These are phyloP conservation scores for Hypotaenidia okinawae DNA, from an alignment of 2,797 vertebrate genomes.

Conservation along the genomic window DNA sequence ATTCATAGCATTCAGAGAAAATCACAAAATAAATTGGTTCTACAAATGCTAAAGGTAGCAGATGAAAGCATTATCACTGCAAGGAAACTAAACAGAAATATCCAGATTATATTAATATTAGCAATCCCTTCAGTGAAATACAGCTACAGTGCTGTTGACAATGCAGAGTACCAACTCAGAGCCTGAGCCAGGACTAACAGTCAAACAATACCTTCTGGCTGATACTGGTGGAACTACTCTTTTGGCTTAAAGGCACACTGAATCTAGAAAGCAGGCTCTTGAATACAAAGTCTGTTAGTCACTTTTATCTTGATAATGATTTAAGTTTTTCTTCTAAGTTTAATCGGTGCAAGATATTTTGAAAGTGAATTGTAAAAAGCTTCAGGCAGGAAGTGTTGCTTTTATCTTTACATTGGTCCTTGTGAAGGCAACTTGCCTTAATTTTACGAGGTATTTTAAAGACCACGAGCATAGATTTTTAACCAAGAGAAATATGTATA, in stretches of 20 bases:
- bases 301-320: not conserved
- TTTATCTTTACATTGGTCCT: not conserved
- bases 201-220: not conserved
- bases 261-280: not conserved
- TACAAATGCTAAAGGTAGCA: not conserved
- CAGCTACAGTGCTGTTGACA: not conserved
- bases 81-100: conserved; percentile 1
- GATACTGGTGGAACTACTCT: not conserved
- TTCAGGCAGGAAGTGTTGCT: not conserved
- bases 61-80: not conserved
- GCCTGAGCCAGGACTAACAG: not conserved
- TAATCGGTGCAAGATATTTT: not conserved
- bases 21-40: not conserved
- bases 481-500: not conserved
- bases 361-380: not conserved
- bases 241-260: not conserved
- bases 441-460: not conserved
- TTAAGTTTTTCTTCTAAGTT: not conserved
- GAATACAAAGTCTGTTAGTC: not conserved
- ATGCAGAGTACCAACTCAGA: not conserved
- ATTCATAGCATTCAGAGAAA: not conserved
- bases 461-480: not conserved
- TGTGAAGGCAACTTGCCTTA: not conserved
- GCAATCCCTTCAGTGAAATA: not conserved
- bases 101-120: not conserved